phyloP scores from a whole-genome alignment of 2,113 vertebrate species.

The Lichenostomus cassidix region DNA sequence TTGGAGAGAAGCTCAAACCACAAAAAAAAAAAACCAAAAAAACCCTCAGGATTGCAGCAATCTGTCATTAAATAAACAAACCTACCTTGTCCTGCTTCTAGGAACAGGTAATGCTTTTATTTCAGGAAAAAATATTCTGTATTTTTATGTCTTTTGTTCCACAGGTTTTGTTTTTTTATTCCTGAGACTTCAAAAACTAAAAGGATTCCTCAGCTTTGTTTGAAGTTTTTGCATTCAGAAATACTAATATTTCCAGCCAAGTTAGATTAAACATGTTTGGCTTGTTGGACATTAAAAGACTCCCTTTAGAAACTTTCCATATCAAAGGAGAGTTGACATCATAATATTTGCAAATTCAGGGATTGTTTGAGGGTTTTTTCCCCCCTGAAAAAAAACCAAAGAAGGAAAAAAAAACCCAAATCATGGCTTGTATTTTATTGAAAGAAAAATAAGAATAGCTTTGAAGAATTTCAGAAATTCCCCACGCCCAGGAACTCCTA shows the following conservation, averaged over 20 bases:
- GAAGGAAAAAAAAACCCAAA: background rate
- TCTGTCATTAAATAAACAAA: constrained; percentile 55
- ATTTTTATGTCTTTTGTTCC: background rate
- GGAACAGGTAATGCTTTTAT: constrained; percentile 73
- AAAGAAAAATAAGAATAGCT: background rate
- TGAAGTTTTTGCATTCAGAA: background rate
- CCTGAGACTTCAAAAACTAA: background rate
- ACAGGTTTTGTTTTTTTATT: background rate
- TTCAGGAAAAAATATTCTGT: background rate
- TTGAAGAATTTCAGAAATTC: background rate
- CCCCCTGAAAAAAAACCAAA: background rate
- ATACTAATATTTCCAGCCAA: background rate
- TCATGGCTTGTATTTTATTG: background rate
- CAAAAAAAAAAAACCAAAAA: background rate
- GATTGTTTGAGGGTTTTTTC: background rate
- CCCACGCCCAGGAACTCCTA: background rate
- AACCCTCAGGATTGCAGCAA: constrained; percentile 61
- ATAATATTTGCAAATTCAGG: background rate
- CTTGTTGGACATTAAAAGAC: background rate
- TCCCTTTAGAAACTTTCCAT: background rate
- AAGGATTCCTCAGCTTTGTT: background rate
- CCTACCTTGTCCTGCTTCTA: constrained; percentile 74
- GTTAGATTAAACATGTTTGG: background rate
- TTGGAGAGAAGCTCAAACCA: constrained; percentile 68
- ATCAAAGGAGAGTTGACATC: background rate